Base-by-base conservation (phyloP, 2,888 invertebrate species). In the Tromatobia lineatoria region DNA sequence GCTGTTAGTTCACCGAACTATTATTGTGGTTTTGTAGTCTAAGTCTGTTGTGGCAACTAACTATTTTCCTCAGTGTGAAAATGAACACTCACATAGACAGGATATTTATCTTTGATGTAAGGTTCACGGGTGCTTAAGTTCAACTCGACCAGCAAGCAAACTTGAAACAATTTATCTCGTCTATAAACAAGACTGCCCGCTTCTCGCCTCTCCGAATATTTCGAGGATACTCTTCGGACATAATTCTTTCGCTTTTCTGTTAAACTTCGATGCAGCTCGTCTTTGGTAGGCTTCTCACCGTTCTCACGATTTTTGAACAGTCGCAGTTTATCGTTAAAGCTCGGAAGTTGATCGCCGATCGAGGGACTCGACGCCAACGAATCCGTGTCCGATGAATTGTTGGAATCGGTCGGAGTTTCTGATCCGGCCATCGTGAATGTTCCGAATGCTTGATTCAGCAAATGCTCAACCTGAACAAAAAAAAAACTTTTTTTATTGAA, bases 81-180 rank as follows among this genome's bases (percentile, higher is more conserved):
- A n/a, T n/a, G 15, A 13, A n/a, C 2, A 94, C 95, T 95, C 90
- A 96, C 96, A 94, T 96, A 94, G 85, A 94, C 93, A 6, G 97
- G 97, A 94, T 95, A 97, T 87, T 96, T 96, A 87, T 95, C 96
- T 91, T 96, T 97, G 78, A 97, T 95, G 91, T 96, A 96, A 2
- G 97, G 96, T 90, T 95, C 94, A 64, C 95, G 95, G 0, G 95
- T 95, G 94, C 95, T 95, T 88, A 95, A 94, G 88, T 96, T 96
- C 85, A 96, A 93, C 0, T 96, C 97, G 38, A 97, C 96, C 80
- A 97, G 93, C 13, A 97, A 89, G 86, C 97, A 96, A 50, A 96
- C 95, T 89, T 96, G 96, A 88, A 97, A 97, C 69, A 97, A 89
- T 7, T 95, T 91, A 61, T 89, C 85, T 8, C 83, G 85, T 77